A percentile compares a stretch with the other conserved stretches of the same genome.
phyloP scores from a whole-genome alignment of 2,888 invertebrate species.

The Macrophya annulata region DNA sequence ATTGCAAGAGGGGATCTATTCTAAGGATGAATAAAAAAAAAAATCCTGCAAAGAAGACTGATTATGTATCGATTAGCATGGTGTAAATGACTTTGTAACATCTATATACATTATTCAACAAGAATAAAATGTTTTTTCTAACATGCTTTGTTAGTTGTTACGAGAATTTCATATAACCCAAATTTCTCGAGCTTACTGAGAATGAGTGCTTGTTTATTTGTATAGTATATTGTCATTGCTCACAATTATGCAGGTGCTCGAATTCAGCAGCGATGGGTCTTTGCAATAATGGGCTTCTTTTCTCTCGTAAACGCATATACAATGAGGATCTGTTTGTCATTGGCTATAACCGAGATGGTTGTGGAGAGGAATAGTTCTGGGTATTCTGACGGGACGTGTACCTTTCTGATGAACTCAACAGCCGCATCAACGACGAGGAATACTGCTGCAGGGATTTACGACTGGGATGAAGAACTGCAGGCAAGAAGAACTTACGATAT shows the following conservation, averaged over 20 bases:
- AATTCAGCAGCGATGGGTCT: conserved; percentile 40
- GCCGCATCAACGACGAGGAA: neutral
- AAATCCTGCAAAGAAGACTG: too few species aligned
- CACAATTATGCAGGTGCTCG: neutral
- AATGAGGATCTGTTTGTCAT: conserved; percentile 85
- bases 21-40: too few species aligned
- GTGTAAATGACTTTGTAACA: neutral
- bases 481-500: conserved; percentile 59
- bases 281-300: conserved; percentile 83
- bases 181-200: neutral
- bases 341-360: conserved; percentile 86
- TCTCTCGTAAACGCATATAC: conserved; percentile 87
- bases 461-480: conserved; percentile 71
- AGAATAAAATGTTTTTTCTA: neutral
- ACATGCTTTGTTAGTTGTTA: too few species aligned
- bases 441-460: conserved; percentile 63
- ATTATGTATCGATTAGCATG: neutral
- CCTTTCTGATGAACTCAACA: neutral
- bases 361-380: conserved; percentile 19
- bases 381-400: neutral
- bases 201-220: neutral
- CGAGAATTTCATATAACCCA: too few species aligned
- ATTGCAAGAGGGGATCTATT: too few species aligned
- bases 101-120: too few species aligned
- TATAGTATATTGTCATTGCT: neutral